A percentile compares a stretch with the other conserved stretches of the same genome.
Conservation (phyloP, 1,140 invertebrate species). For the Sarcophaga peregrina region DNA sequence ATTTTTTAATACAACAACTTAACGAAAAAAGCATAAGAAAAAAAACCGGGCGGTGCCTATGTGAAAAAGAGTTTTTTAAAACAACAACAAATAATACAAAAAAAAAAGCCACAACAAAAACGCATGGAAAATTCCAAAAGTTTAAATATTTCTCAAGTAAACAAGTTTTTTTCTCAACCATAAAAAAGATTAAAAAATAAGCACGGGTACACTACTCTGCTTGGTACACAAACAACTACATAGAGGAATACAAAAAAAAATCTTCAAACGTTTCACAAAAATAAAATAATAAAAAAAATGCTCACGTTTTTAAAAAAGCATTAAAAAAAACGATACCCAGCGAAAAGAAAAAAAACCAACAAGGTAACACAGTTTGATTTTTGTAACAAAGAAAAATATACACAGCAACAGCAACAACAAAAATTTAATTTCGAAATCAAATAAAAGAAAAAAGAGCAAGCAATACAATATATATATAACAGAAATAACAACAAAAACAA, state of each 20-base stretch:
- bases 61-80: slow-evolving; percentile 26
- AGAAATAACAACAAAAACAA: slow-evolving; percentile 24
- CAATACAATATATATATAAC: slow-evolving; percentile 1
- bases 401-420: neutral
- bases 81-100: slow-evolving; percentile 19
- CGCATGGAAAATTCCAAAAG: slow-evolving; percentile 43
- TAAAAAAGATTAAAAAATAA: neutral
- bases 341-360: neutral
- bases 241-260: neutral
- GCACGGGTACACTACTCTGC: neutral
- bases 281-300: neutral
- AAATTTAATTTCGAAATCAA: slow-evolving; percentile 27
- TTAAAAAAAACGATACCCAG: neutral
- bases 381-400: slow-evolving; percentile 23
- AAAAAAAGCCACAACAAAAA: slow-evolving; percentile 30
- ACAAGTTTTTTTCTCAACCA: slow-evolving; percentile 31
- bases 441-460: slow-evolving; percentile 1
- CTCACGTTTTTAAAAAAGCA: slow-evolving; percentile 30
- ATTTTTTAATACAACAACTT: neutral
- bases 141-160: slow-evolving; percentile 42
- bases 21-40: neutral
- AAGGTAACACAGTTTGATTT: neutral
- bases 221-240: neutral
- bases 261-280: neutral
- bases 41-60: slow-evolving; percentile 34